These are phyloP conservation scores for Mus pahari DNA, from an alignment of 2,113 vertebrate species.

Conservation along the genomic window DNA sequence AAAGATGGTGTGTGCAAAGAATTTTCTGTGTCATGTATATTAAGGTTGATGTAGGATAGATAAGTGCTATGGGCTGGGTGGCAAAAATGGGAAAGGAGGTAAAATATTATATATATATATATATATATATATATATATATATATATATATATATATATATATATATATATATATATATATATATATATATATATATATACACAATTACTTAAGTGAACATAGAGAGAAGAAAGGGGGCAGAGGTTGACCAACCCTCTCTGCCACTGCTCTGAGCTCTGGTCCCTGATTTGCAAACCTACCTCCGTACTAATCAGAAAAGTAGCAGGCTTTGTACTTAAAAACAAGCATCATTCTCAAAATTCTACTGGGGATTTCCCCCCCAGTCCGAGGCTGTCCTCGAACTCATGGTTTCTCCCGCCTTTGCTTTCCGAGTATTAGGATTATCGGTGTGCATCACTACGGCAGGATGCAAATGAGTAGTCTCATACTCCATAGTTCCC, in stretches of 20 bases:
- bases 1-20: background rate
- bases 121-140: background rate
- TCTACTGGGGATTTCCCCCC: fast-evolving
- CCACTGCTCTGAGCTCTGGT: background rate
- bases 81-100: no score
- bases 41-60: background rate
- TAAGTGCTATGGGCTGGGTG: background rate
- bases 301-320: background rate
- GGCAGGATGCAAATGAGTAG: background rate
- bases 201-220: background rate
- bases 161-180: background rate
- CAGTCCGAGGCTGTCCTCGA: background rate
- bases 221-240: background rate
- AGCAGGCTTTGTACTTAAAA: background rate
- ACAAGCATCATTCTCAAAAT: background rate
- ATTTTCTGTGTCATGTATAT: background rate
- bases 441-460: background rate
- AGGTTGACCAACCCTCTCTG: background rate
- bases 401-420: background rate
- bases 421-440: background rate
- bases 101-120: no score
- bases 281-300: no score
- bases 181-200: background rate
- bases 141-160: background rate
- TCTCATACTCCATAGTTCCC: background rate